Conservation (phyloP, 2,797 vertebrate species). For the Rhynchotus rufescens region DNA sequence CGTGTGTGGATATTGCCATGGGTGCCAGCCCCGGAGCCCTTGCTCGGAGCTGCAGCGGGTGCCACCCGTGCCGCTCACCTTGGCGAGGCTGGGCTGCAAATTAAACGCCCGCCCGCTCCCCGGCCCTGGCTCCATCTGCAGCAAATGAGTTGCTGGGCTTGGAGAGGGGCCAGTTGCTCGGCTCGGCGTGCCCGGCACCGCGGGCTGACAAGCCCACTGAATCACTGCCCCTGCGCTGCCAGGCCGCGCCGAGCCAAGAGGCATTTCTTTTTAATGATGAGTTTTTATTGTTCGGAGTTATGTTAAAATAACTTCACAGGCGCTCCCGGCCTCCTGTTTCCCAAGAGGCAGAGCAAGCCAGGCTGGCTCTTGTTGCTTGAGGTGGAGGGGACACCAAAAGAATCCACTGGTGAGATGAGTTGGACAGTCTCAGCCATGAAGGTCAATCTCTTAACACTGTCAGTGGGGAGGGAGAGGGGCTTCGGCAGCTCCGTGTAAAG, state of each 20-base stretch:
- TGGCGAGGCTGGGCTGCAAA: conserved; percentile 77
- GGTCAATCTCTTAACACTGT: conserved; percentile 2
- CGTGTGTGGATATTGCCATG: too few relatives aligned
- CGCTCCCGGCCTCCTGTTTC: neutral
- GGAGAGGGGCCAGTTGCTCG: conserved; percentile 80
- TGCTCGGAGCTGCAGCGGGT: neutral
- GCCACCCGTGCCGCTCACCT: neutral
- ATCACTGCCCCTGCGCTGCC: conserved; percentile 72
- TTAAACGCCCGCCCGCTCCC: conserved; percentile 75
- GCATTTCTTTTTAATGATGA: conserved; percentile 84
- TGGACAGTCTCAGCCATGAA: neutral
- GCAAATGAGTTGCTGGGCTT: conserved; percentile 76
- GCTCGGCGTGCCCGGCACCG: conserved; percentile 67
- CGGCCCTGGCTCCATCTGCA: conserved; percentile 69
- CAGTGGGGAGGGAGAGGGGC: conserved; percentile 11
- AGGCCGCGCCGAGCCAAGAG: conserved; percentile 74
- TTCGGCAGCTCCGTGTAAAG: neutral
- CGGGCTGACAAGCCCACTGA: conserved; percentile 79
- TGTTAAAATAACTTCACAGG: conserved; percentile 62
- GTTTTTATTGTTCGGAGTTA: conserved; percentile 78
- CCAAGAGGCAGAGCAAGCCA: accelerated
- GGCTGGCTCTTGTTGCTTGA: neutral
- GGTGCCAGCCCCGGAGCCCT: accelerated
- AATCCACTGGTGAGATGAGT: neutral
- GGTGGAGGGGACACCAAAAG: accelerated